A percentile compares a stretch with the other conserved stretches of the same genome.
phyloP scores from a whole-genome alignment of 2,113 vertebrate genomes.

The Rhea pennata region DNA sequence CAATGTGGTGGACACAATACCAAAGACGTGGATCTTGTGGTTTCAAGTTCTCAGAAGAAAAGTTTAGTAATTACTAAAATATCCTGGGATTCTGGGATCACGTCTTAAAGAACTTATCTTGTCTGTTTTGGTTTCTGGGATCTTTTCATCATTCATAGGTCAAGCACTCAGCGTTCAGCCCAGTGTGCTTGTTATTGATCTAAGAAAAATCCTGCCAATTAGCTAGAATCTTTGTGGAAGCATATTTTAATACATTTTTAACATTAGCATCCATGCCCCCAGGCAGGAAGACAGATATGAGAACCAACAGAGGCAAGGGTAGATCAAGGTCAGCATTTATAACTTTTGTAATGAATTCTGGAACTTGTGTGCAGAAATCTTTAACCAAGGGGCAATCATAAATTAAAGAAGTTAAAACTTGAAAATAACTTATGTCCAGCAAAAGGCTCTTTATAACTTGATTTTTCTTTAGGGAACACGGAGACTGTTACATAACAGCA shows the following conservation, averaged over 20 bases:
- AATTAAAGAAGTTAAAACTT: conserved; percentile 39
- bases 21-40: not conserved
- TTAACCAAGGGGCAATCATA: conserved; percentile 35
- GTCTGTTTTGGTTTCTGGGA: not conserved
- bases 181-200: conserved; percentile 59
- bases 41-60: not conserved
- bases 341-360: conserved; percentile 47
- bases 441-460: conserved; percentile 49
- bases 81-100: not conserved
- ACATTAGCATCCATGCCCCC: conserved; percentile 24
- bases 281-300: not conserved
- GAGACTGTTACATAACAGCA: conserved; percentile 35
- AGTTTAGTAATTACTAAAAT: not conserved
- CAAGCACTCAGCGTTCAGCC: not conserved
- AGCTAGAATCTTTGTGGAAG: conserved; percentile 43
- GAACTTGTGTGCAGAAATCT: not conserved
- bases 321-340: conserved; percentile 54
- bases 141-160: conserved; percentile 34
- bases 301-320: conserved; percentile 18
- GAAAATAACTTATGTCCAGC: not conserved
- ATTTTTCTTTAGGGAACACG: conserved; percentile 35
- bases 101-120: conserved; percentile 4
- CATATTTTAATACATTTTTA: conserved; percentile 54
- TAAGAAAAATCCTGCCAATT: conserved; percentile 59
- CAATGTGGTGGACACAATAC: not conserved